phyloP scores from a whole-genome alignment of 2,797 vertebrate species.

The Schizopygopsis pylzovi region DNA sequence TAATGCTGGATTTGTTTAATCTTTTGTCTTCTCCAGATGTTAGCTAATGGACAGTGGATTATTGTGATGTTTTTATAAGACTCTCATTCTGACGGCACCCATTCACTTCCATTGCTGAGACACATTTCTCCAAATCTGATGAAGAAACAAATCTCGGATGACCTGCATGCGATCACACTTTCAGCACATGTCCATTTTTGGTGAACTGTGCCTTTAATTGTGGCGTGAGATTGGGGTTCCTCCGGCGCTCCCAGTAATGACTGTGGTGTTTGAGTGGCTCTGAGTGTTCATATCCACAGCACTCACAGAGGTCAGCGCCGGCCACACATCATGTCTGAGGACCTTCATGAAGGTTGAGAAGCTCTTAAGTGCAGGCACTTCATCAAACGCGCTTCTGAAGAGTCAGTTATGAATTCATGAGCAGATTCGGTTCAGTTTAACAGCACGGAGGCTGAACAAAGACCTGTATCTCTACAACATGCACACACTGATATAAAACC shows the following conservation, averaged over 20 bases:
- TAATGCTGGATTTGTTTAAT: not conserved
- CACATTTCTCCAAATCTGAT: not conserved
- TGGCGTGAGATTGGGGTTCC: not conserved
- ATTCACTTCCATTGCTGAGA: not conserved
- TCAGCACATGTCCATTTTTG: not conserved
- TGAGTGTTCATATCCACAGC: slow-evolving; percentile 69
- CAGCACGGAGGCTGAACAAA: slow-evolving; percentile 3
- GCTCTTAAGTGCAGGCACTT: slow-evolving; percentile 69
- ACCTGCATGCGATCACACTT: not conserved
- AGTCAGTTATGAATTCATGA: slow-evolving; percentile 54
- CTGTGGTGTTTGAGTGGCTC: not conserved
- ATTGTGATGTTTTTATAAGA: not conserved
- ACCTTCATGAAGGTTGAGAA: slow-evolving; percentile 69
- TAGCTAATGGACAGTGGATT: not conserved
- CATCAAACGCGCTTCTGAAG: slow-evolving; percentile 51
- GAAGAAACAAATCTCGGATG: not conserved
- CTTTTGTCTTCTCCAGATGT: not conserved
- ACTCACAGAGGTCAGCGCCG: slow-evolving; percentile 63
- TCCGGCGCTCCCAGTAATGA: not conserved
- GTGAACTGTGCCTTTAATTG: not conserved
- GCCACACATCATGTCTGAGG: slow-evolving; percentile 67
- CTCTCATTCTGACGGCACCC: not conserved
- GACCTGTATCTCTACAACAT: not conserved
- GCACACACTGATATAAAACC: not conserved
- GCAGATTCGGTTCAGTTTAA: slow-evolving; percentile 38